phyloP scores from a whole-genome alignment of 2,797 vertebrate genomes.

The Pelochelys cantorii region DNA sequence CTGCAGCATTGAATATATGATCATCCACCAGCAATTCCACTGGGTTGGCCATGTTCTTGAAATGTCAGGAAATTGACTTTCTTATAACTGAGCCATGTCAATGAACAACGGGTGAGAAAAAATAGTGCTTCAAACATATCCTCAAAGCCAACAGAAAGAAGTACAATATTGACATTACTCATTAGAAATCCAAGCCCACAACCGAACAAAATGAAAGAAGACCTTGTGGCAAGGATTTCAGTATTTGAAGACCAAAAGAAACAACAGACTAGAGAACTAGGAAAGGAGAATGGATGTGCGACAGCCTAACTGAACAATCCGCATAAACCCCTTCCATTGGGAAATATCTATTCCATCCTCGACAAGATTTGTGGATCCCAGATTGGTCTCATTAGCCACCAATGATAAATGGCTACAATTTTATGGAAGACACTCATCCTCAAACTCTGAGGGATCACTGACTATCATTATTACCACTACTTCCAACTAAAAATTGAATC shows the following conservation, averaged over 20 bases:
- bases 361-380: neutral
- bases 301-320: neutral
- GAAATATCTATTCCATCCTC: neutral
- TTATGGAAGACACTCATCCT: neutral
- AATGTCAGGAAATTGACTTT: no score
- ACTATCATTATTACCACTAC: neutral
- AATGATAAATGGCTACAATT: neutral
- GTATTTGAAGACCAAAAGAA: neutral
- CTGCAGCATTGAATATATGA: no score
- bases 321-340: neutral
- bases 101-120: neutral
- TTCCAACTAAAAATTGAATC: fast-evolving
- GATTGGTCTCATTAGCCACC: neutral
- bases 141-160: neutral
- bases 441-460: neutral
- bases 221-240: neutral
- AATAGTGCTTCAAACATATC: neutral
- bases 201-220: neutral
- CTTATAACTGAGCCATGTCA: no score
- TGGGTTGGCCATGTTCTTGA: no score
- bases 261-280: neutral
- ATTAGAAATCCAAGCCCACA: neutral
- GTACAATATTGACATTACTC: neutral
- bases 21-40: no score
- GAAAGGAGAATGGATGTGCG: neutral